Evolutionary conservation across 2,797 vertebrate species (phyloP).

Genomic region (Cryptoblepharus egeriae): DNA sequence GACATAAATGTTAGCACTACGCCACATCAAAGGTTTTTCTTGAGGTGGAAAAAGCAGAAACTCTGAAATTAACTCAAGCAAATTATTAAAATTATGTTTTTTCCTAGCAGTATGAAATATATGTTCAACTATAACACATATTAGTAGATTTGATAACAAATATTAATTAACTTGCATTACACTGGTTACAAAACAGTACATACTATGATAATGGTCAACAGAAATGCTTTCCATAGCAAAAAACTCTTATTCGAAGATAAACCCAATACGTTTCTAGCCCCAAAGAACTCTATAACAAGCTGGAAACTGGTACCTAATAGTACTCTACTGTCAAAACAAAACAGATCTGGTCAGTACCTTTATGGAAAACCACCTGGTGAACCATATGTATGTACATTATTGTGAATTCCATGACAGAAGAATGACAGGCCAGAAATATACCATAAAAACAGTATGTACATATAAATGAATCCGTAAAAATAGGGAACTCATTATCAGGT

Average conservation of each 20-base stretch:
- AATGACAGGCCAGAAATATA: not conserved
- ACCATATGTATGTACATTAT: not conserved
- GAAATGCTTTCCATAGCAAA: not conserved
- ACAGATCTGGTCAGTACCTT: not conserved
- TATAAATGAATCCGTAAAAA: too few relatives aligned
- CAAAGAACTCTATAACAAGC: not conserved
- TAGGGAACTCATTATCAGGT: not conserved
- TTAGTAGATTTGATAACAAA: not conserved
- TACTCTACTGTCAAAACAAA: not conserved
- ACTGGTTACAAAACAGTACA: not conserved
- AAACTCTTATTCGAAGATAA: not conserved
- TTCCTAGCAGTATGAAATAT: not conserved
- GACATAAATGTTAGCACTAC: constrained; percentile 24
- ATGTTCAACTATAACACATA: not conserved
- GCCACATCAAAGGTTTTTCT: constrained; percentile 3
- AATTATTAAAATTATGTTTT: not conserved
- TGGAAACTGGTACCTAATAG: not conserved
- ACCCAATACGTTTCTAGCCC: too few relatives aligned
- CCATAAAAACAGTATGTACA: too few relatives aligned
- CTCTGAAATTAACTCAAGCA: constrained; percentile 9
- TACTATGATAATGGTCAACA: not conserved
- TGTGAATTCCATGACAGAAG: not conserved
- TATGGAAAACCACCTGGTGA: not conserved
- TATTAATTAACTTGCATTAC: not conserved
- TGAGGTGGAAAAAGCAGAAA: not conserved